Evolutionary conservation across 2,797 vertebrate genomes (phyloP).

Genomic region (Malurus splendens): DNA sequence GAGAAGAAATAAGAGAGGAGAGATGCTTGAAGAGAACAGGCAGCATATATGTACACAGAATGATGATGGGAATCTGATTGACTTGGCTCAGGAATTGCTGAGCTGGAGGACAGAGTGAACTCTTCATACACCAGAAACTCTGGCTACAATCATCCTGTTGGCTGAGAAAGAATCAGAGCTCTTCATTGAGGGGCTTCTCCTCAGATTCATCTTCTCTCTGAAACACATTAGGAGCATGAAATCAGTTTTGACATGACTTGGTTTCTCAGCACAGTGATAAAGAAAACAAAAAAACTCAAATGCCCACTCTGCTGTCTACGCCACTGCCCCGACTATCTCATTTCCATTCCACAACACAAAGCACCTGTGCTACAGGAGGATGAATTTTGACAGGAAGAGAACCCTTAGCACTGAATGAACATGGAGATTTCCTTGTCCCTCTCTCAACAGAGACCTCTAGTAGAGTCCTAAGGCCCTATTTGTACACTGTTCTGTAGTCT

Average conservation of each 20-base stretch:
- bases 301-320: not conserved
- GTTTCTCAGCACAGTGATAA: not conserved
- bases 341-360: not conserved
- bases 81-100: not conserved
- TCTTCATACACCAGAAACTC: not conserved
- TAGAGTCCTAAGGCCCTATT: not conserved
- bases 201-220: slow-evolving; percentile 55
- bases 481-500: not conserved
- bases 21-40: not conserved
- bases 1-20: not conserved
- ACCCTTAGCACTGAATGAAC: not conserved
- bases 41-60: not conserved
- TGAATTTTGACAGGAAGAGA: not conserved
- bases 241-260: not conserved
- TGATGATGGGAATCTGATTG: not conserved
- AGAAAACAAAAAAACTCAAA: not conserved
- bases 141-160: not conserved
- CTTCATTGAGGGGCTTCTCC: slow-evolving; percentile 50
- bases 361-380: not conserved
- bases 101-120: not conserved
- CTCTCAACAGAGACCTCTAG: not conserved
- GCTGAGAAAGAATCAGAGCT: slow-evolving; percentile 59
- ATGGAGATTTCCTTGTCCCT: not conserved
- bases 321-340: not conserved
- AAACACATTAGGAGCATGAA: slow-evolving; percentile 35